phyloP scores from a whole-genome alignment of 92 coral and sea anemone species.

The Porites evermanni region DNA sequence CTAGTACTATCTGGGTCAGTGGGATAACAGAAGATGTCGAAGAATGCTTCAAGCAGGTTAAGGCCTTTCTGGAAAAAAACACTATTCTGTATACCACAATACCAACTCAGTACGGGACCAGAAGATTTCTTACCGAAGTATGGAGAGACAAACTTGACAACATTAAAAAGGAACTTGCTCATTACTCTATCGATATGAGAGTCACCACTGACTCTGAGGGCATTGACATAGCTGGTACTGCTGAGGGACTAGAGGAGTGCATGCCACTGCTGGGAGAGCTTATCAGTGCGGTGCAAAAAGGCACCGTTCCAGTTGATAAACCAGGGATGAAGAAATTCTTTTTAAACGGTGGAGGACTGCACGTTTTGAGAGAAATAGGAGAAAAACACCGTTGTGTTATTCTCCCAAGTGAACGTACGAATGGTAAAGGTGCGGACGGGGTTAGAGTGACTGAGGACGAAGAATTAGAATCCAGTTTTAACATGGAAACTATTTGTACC shows the following conservation, averaged over 20 bases:
- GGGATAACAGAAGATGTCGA: constrained; percentile 63
- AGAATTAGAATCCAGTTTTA: neutral
- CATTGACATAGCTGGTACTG: constrained; percentile 67
- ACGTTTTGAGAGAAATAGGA: constrained; percentile 33
- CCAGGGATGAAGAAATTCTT: constrained; percentile 84
- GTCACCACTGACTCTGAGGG: constrained; percentile 42
- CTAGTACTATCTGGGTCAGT: constrained; percentile 67
- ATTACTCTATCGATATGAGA: constrained; percentile 54
- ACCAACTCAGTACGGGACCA: constrained; percentile 34
- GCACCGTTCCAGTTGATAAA: constrained; percentile 50
- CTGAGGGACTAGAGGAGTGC: constrained; percentile 64
- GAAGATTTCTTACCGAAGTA: constrained; percentile 38
- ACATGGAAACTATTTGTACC: constrained; percentile 33
- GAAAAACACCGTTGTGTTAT: constrained; percentile 45
- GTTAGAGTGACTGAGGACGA: neutral
- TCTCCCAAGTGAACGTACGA: constrained; percentile 14
- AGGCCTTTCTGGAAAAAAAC: constrained; percentile 68
- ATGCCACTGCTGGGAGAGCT: constrained; percentile 15
- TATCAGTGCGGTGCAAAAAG: constrained; percentile 7
- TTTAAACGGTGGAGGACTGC: constrained; percentile 25
- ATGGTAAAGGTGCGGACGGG: neutral
- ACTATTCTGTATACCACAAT: constrained; percentile 51
- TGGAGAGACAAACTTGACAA: constrained; percentile 49
- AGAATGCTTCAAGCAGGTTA: constrained; percentile 17
- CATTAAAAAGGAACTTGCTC: constrained; percentile 32